Percentiles rank a stretch among this genome's conserved stretches.
Evolutionary conservation across 2,113 vertebrate genomes (phyloP).

Genomic region (Rhipidura dahli): DNA sequence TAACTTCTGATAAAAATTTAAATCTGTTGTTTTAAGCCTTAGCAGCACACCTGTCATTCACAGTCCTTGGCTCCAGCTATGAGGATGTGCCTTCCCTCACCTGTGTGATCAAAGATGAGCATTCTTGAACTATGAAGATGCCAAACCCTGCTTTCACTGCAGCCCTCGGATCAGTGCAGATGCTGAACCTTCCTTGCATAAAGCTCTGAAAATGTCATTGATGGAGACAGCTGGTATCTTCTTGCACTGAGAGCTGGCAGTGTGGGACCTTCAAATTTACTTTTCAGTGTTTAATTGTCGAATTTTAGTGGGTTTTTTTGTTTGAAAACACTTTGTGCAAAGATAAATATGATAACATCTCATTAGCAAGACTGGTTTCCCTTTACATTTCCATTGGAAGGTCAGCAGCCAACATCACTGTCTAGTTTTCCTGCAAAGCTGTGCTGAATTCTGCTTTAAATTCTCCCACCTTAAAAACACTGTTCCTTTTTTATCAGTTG

Average conservation of each 20-base stretch:
- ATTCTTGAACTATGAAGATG: background rate
- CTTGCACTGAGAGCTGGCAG: background rate
- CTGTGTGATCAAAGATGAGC: background rate
- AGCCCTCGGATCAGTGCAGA: accelerated
- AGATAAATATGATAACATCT: background rate
- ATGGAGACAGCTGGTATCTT: accelerated
- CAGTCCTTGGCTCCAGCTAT: background rate
- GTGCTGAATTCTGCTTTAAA: background rate
- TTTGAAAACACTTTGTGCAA: background rate
- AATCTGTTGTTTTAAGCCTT: background rate
- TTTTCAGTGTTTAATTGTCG: accelerated
- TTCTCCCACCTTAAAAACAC: background rate
- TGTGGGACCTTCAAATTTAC: background rate
- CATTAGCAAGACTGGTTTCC: background rate
- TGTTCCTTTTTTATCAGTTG: background rate
- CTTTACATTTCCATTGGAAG: background rate
- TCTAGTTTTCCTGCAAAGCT: background rate
- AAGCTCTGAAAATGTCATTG: background rate
- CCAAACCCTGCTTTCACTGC: background rate
- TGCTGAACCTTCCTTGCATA: background rate
- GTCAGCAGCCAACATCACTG: background rate
- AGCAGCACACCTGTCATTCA: background rate
- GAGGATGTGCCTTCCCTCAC: background rate
- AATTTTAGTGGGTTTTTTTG: background rate
- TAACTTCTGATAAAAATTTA: background rate